These are phyloP conservation scores for Dicroscelio sp. DNA, from an alignment of 2,888 invertebrate species.

Conservation along the genomic window DNA sequence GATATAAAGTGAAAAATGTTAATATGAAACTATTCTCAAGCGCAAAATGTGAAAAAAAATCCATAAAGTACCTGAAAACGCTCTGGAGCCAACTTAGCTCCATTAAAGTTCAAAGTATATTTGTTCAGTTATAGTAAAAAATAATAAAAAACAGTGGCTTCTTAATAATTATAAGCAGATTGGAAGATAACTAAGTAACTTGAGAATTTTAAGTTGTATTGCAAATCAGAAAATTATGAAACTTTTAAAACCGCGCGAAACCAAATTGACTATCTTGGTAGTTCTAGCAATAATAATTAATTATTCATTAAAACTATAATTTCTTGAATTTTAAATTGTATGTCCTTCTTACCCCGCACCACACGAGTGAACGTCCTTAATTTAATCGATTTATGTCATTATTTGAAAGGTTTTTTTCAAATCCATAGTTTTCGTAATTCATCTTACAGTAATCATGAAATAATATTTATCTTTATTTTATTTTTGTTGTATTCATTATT, in stretches of 20 bases:
- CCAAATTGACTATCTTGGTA: neutral
- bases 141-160: no score
- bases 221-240: neutral
- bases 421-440: no score
- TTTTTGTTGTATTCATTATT: no score
- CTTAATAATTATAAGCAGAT: neutral
- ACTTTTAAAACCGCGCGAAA: neutral
- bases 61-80: neutral
- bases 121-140: neutral
- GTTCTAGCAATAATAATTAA: no score
- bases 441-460: no score
- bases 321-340: no score
- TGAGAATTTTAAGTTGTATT: neutral
- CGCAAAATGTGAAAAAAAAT: neutral
- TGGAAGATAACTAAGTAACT: neutral
- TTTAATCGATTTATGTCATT: no score
- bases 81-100: neutral
- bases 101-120: neutral
- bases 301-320: no score
- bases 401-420: no score
- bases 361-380: no score
- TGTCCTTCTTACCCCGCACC: no score
- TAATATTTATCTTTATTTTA: no score
- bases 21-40: neutral
- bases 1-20: neutral